Evolutionary conservation across 2,888 invertebrate genomes (phyloP).

Genomic region (Platycheirus rosarum): DNA sequence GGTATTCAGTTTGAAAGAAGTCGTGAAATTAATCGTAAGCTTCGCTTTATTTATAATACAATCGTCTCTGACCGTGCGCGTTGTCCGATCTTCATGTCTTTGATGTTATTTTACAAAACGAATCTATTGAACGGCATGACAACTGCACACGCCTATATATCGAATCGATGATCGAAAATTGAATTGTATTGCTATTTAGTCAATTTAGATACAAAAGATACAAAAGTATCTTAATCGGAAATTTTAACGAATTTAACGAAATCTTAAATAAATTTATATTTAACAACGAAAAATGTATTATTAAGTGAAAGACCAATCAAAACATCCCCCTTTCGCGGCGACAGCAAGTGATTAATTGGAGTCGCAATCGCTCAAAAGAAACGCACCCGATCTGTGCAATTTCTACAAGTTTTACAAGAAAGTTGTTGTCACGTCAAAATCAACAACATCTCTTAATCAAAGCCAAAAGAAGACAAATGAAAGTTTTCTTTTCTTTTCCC

Average conservation of each 20-base stretch:
- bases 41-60: slow-evolving; percentile 56
- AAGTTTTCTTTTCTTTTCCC: slow-evolving; percentile 58
- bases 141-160: slow-evolving; percentile 44
- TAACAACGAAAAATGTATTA: slow-evolving; percentile 6
- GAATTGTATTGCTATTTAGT: slow-evolving; percentile 12
- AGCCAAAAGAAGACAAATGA: slow-evolving; percentile 55
- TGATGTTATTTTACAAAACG: slow-evolving; percentile 1
- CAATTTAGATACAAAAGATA: slow-evolving; percentile 28
- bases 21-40: slow-evolving; percentile 74
- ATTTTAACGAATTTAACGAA: slow-evolving; percentile 52
- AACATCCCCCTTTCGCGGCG: background rate
- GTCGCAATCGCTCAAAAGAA: slow-evolving; percentile 31
- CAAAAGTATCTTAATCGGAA: slow-evolving; percentile 39
- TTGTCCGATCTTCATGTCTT: slow-evolving; percentile 21
- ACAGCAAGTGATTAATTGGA: slow-evolving; percentile 37
- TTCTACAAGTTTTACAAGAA: slow-evolving; percentile 53
- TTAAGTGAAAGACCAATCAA: slow-evolving; percentile 25
- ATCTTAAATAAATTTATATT: slow-evolving; percentile 10
- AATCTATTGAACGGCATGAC: slow-evolving; percentile 54
- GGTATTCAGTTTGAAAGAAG: slow-evolving; percentile 74
- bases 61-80: slow-evolving; percentile 58
- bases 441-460: slow-evolving; percentile 51
- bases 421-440: slow-evolving; percentile 59
- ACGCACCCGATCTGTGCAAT: slow-evolving; percentile 8
- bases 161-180: slow-evolving; percentile 14